These are phyloP conservation scores for Manis javanica DNA, from an alignment of 2,797 vertebrate genomes.

Conservation along the genomic window DNA sequence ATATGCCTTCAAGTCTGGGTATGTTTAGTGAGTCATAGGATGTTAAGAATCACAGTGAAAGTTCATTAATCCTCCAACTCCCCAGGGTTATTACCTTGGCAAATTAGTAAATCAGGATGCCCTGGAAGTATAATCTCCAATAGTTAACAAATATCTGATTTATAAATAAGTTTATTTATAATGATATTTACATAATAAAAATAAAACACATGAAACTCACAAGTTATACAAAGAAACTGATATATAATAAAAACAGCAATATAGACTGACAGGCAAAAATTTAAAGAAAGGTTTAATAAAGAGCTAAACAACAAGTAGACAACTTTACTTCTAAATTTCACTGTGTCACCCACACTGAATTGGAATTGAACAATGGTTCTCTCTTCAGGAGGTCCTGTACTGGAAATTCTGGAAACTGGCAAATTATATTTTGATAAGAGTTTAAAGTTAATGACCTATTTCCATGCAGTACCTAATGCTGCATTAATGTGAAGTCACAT, in stretches of 20 bases:
- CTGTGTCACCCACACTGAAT: conserved; percentile 76
- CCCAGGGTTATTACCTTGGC: conserved; percentile 16
- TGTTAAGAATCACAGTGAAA: conserved; percentile 23
- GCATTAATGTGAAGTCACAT: conserved; percentile 58
- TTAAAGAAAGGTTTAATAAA: conserved; percentile 75
- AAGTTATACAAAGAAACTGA: conserved; percentile 79
- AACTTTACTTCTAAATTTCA: conserved; percentile 76
- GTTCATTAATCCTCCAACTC: conserved; percentile 15
- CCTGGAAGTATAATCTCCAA: conserved; percentile 60
- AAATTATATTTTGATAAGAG: conserved; percentile 54
- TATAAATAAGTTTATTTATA: conserved; percentile 86
- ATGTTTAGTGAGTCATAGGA: neutral
- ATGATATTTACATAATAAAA: conserved; percentile 83
- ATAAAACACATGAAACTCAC: conserved; percentile 81
- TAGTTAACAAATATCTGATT: conserved; percentile 77
- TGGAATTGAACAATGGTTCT: conserved; percentile 75
- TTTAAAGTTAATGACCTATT: conserved; percentile 68
- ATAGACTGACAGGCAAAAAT: conserved; percentile 81
- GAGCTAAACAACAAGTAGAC: conserved; percentile 77
- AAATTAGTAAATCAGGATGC: conserved; percentile 36
- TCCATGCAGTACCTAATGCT: conserved; percentile 72
- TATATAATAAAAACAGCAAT: conserved; percentile 83
- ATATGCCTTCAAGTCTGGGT: neutral
- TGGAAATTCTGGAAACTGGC: conserved; percentile 62
- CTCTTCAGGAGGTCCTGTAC: conserved; percentile 64